Evolutionary conservation across 2,113 vertebrate species (phyloP).

Genomic region (Microcebus lehilahytsara): DNA sequence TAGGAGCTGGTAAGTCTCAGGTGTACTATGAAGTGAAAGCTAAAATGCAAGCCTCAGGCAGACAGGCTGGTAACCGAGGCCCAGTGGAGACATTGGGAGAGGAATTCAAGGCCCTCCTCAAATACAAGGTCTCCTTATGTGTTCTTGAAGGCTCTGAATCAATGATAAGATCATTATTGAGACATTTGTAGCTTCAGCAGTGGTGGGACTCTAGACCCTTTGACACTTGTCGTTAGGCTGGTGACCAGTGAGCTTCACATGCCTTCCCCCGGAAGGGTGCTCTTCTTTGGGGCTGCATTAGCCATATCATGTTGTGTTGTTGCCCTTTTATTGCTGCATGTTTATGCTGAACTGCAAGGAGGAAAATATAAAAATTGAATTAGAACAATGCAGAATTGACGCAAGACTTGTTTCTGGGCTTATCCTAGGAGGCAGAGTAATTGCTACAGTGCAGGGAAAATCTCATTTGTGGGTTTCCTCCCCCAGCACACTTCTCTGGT

Average conservation of each 20-base stretch:
- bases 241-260: no score
- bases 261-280: accelerated
- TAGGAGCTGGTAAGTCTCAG: not conserved
- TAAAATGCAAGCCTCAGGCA: not conserved
- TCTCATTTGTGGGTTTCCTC: constrained; percentile 29
- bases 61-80: accelerated
- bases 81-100: not conserved
- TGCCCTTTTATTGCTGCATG: not conserved
- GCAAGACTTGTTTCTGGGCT: not conserved
- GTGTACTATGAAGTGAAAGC: not conserved
- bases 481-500: not conserved
- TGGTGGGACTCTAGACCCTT: not conserved
- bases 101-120: not conserved
- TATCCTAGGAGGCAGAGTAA: not conserved
- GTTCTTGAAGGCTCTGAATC: not conserved
- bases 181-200: not conserved
- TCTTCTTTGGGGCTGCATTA: not conserved
- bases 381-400: constrained; percentile 24
- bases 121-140: not conserved
- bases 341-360: not conserved
- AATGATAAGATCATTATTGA: not conserved
- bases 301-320: not conserved
- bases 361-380: constrained; percentile 13
- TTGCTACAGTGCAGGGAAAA: not conserved
- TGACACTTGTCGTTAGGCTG: no score